These are phyloP conservation scores for Zelleria hepariella DNA, from an alignment of 2,888 invertebrate genomes.

Conservation along the genomic window DNA sequence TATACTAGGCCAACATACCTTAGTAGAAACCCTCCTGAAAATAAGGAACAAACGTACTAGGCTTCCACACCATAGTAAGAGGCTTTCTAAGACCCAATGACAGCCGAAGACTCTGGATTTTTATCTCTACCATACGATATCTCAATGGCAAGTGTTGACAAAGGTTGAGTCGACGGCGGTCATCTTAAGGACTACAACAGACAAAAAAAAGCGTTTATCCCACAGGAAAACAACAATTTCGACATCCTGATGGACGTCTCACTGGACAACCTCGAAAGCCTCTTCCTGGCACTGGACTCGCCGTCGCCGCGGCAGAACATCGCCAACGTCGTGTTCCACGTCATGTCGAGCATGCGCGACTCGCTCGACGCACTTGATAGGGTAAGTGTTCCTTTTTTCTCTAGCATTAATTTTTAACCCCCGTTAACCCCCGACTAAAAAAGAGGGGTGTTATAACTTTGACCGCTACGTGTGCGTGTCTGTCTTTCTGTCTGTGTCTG, in stretches of 20 bases:
- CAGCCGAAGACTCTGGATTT: too few species aligned
- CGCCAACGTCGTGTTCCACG: constrained; percentile 75
- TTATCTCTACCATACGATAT: too few species aligned
- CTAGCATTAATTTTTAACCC: not conserved
- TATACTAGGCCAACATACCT: too few species aligned
- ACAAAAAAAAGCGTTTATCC: not conserved
- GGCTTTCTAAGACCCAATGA: too few species aligned
- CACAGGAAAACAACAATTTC: constrained; percentile 63
- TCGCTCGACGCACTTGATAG: constrained; percentile 74
- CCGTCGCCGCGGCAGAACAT: constrained; percentile 65
- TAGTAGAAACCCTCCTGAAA: too few species aligned
- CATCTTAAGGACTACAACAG: not conserved
- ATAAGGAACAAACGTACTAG: too few species aligned
- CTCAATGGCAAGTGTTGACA: too few species aligned
- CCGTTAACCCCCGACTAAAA: too few species aligned
- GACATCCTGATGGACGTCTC: constrained; percentile 74
- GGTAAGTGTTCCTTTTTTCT: constrained; percentile 35
- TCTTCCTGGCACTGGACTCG: constrained; percentile 72
- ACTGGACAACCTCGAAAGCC: constrained; percentile 69
- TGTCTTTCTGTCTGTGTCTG: constrained; percentile 72
- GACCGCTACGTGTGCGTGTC: too few species aligned
- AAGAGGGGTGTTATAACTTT: too few species aligned
- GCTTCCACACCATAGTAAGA: too few species aligned
- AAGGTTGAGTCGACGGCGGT: too few species aligned
- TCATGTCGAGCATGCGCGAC: constrained; percentile 74